Evolutionary conservation across 37 sponge, comb jelly and placozoan genomes (phyloP).

Genomic region (Cliona cf. orientalis): DNA sequence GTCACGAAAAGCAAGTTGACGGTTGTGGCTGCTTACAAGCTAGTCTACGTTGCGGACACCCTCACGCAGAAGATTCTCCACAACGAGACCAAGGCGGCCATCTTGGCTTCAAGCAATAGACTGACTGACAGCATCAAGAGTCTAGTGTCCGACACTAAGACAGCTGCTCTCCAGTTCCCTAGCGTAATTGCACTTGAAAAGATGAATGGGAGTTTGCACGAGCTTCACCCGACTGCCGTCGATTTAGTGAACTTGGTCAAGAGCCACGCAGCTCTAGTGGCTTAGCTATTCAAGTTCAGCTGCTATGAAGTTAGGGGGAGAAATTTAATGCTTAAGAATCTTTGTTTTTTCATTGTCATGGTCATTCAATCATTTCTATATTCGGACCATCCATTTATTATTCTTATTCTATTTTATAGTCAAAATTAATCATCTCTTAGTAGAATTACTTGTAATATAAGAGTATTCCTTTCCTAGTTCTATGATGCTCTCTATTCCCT

Average conservation of each 20-base stretch:
- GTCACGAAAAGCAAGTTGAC: slow-evolving; percentile 71
- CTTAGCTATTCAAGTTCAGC: background rate
- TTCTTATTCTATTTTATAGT: no score
- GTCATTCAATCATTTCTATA: no score
- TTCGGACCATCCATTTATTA: no score
- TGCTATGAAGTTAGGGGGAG: background rate
- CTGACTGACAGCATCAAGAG: slow-evolving; percentile 71
- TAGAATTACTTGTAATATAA: no score
- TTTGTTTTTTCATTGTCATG: no score
- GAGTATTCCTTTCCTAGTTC: no score
- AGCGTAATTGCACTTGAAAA: slow-evolving; percentile 57
- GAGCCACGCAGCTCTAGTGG: slow-evolving; percentile 9
- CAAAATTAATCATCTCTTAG: no score
- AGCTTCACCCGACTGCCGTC: slow-evolving; percentile 50
- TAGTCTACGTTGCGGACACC: slow-evolving; percentile 83
- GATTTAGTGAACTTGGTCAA: slow-evolving; percentile 58
- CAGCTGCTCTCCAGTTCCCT: slow-evolving; percentile 83
- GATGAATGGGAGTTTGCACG: slow-evolving; percentile 62
- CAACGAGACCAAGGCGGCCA: slow-evolving; percentile 53
- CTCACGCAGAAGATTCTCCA: slow-evolving; percentile 81
- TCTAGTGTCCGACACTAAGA: slow-evolving; percentile 75
- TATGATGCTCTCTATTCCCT: no score
- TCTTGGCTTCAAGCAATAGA: slow-evolving; percentile 64
- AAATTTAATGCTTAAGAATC: no score
- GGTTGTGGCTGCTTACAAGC: slow-evolving; percentile 81